Evolutionary conservation across 2,113 vertebrate species (phyloP).

Genomic region (Esox niger): DNA sequence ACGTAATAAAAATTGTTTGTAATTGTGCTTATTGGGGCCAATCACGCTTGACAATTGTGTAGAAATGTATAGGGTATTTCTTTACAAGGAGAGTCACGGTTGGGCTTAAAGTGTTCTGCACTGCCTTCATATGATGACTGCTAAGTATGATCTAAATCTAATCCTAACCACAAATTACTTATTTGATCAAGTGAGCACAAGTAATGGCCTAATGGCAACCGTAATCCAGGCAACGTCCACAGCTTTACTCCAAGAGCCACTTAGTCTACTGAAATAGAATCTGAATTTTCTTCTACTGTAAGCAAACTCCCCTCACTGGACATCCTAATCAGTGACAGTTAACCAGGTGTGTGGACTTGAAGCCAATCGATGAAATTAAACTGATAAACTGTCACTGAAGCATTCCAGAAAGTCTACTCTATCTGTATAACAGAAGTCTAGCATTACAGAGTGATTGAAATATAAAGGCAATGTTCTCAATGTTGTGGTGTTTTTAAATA

Average conservation of each 20-base stretch:
- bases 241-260: neutral
- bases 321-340: neutral
- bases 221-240: neutral
- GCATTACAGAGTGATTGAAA: too few relatives aligned
- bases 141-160: slow-evolving; percentile 44
- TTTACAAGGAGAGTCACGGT: slow-evolving; percentile 49
- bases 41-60: slow-evolving; percentile 58
- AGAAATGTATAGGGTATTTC: slow-evolving; percentile 63
- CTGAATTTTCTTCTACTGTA: neutral
- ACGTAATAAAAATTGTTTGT: slow-evolving; percentile 58
- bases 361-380: too few relatives aligned
- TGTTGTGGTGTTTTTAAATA: too few relatives aligned
- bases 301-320: neutral
- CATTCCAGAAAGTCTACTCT: too few relatives aligned
- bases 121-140: slow-evolving; percentile 40
- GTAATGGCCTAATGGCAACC: slow-evolving; percentile 47
- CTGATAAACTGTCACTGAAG: too few relatives aligned
- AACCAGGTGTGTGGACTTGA: neutral
- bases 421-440: too few relatives aligned
- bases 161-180: slow-evolving; percentile 43
- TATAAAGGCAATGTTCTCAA: too few relatives aligned
- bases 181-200: slow-evolving; percentile 46
- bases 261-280: neutral
- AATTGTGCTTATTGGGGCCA: slow-evolving; percentile 66
- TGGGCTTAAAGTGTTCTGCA: slow-evolving; percentile 16